Evolutionary conservation across 2,888 invertebrate genomes (phyloP).

Genomic region (Neoaliturus tenellus): DNA sequence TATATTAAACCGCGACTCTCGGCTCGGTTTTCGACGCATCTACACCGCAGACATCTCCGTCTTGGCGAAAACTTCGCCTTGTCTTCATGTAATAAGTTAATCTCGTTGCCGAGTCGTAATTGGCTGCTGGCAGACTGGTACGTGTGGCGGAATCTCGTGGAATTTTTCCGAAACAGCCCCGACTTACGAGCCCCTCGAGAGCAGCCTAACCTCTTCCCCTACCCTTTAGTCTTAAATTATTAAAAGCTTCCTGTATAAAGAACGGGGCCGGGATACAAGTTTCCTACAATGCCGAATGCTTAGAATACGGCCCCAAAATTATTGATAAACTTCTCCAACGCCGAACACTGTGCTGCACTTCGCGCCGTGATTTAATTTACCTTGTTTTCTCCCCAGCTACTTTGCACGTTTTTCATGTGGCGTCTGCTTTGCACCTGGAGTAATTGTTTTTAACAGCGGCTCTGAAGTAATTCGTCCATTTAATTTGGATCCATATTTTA

Average conservation of each 20-base stretch:
- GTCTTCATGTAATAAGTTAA: background rate
- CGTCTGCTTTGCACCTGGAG: no score
- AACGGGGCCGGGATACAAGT: slow-evolving; percentile 38
- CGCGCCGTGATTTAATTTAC: slow-evolving; percentile 25
- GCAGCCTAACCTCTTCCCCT: slow-evolving; percentile 32
- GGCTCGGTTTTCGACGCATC: background rate
- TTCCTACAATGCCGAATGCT: slow-evolving; percentile 35
- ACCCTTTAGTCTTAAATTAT: slow-evolving; percentile 53
- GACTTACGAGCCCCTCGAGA: slow-evolving; percentile 50
- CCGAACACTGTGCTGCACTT: slow-evolving; percentile 33
- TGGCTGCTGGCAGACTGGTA: background rate
- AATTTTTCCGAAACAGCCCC: slow-evolving; percentile 19
- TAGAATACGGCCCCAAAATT: slow-evolving; percentile 44
- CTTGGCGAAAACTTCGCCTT: background rate
- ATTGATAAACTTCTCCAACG: slow-evolving; percentile 27
- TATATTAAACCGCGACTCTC: background rate
- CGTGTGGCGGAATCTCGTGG: slow-evolving; percentile 19
- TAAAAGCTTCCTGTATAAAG: slow-evolving; percentile 55
- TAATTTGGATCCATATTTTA: no score
- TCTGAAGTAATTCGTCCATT: no score
- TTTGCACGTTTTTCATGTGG: slow-evolving; percentile 4
- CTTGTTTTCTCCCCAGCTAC: background rate
- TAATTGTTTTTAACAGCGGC: no score
- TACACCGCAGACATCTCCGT: background rate
- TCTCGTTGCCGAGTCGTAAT: background rate